Conservation (phyloP, 1,140 invertebrate species). For the Nephotettix cincticeps region DNA sequence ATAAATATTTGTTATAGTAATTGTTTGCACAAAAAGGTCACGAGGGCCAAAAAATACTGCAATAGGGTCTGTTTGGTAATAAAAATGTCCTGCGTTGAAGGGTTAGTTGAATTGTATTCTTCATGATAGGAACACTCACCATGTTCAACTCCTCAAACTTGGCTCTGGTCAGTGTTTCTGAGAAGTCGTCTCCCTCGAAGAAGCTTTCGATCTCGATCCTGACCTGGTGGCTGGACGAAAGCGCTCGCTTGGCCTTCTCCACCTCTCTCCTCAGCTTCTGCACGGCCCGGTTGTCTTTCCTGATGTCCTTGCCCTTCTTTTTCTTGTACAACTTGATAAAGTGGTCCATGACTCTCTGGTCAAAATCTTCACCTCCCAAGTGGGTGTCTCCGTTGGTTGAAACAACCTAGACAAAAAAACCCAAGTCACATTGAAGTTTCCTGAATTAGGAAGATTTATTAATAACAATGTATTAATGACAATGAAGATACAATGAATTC, state of each 20-base stretch:
- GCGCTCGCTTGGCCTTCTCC: constrained; percentile 95
- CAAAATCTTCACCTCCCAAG: constrained; percentile 98
- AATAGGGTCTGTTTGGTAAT: no score
- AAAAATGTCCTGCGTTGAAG: no score
- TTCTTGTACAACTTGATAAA: constrained; percentile 99
- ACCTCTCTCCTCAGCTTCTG: constrained; percentile 96
- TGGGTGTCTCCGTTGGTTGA: constrained; percentile 99
- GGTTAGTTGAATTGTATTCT: no score
- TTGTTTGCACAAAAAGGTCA: no score
- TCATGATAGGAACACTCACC: no score
- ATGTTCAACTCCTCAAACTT: constrained; percentile 99
- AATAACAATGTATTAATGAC: no score
- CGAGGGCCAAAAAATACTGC: no score
- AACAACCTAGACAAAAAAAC: no score
- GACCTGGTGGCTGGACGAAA: constrained; percentile 90
- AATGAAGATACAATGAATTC: no score
- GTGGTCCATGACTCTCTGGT: constrained; percentile 97
- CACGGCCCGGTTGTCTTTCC: constrained; percentile 92
- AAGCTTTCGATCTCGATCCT: constrained; percentile 99
- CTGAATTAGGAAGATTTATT: no score
- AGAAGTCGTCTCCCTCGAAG: constrained; percentile 99
- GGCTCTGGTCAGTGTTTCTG: constrained; percentile 96
- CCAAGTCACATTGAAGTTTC: no score
- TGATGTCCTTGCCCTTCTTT: constrained; percentile 97
- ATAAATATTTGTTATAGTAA: no score